Evolutionary conservation across 2,888 invertebrate species (phyloP).

Genomic region (Anarsia innoxiella): DNA sequence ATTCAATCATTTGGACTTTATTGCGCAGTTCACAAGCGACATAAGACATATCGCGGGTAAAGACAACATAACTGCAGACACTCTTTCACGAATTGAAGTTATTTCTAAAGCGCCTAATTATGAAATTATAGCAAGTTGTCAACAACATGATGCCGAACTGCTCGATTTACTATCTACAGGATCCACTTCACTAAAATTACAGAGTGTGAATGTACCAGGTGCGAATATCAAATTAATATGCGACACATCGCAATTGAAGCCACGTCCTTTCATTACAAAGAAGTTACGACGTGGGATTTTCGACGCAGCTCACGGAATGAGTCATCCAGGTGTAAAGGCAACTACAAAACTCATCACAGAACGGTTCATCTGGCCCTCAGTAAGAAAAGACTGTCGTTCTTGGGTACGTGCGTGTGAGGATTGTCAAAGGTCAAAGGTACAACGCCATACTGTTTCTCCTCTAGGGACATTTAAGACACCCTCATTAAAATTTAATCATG

Average conservation of each 20-base stretch:
- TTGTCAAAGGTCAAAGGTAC: constrained; percentile 32
- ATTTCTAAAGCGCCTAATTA: constrained; percentile 15
- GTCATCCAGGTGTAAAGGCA: constrained; percentile 11
- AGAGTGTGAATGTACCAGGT: constrained; percentile 9
- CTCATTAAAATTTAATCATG: constrained; percentile 24
- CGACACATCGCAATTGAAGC: background rate
- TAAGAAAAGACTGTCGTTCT: constrained; percentile 21
- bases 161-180: constrained; percentile 7
- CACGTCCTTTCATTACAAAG: constrained; percentile 1
- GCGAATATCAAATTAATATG: background rate
- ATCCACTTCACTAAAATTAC: constrained; percentile 13
- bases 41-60: constrained; percentile 31
- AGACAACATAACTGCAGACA: constrained; percentile 36
- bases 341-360: constrained; percentile 15
- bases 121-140: constrained; percentile 15
- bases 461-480: constrained; percentile 19
- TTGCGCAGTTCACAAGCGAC: constrained; percentile 36
- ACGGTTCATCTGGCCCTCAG: constrained; percentile 29
- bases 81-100: constrained; percentile 28
- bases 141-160: constrained; percentile 19
- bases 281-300: constrained; percentile 6
- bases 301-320: constrained; percentile 4
- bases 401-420: constrained; percentile 27
- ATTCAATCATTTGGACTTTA: constrained; percentile 32
- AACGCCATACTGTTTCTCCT: constrained; percentile 25